Base-by-base conservation (phyloP, 2,888 invertebrate species). In the Spodoptera exigua region DNA sequence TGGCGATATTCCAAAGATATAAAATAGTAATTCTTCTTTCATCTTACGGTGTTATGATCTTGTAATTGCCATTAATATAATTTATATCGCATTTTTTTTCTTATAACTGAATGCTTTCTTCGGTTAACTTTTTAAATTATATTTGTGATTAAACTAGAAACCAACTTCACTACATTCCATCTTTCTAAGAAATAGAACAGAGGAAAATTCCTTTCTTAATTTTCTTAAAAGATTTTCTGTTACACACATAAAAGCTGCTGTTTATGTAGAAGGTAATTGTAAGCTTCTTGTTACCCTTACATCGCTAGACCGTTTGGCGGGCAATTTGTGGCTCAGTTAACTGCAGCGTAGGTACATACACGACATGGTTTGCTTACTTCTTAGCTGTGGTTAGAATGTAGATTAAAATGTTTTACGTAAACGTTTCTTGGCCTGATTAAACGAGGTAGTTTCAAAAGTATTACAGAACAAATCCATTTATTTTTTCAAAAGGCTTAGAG, bases 241-340 rank as follows among this genome's bases (percentile, higher is more conserved):
- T n/a, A n/a, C 13, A 48, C 34, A 63, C 37, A 40, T 40, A 51
- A 11, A 56, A 49, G 17, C 46, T 47, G 47, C 9, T 16, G 32
- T 37, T 60, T 36, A 52, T 43, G 34, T 16, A 45, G 46, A 32
- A 49, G 44, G 45, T 69, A 71, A 71, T 68, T 59, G 40, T 27
- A 52, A 47, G 35, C 16, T 66, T 66, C 54, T 40, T 41, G 51
- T 55, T 55, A 59, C 71, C 34, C 41, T 49, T 18, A 66, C 52
- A 63, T 68, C 41, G 49, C 37, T 53, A 44, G 9, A 56, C 37
- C 69, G 59, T 73, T 70, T 70, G 63, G 52, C 56, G 55, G 53
- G 56, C 69, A 73, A 70, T 70, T 70, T 73, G 70, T 52, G 70
- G 70, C 56, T 69, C 53, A 35, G 43, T 56, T 69, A 59, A 68